phyloP scores from a whole-genome alignment of 2,113 vertebrate genomes.

The Vimba vimba region DNA sequence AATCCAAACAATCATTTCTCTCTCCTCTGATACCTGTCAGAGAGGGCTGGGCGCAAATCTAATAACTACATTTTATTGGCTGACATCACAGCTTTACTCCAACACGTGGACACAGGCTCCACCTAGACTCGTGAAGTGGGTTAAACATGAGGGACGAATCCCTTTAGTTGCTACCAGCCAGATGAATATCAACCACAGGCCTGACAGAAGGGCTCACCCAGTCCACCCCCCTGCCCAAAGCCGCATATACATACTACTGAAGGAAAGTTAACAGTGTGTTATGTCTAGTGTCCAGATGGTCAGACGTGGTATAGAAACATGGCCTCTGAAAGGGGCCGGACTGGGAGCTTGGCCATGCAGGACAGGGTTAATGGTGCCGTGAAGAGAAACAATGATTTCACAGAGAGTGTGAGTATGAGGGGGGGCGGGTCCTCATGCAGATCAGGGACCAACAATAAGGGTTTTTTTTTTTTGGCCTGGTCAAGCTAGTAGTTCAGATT shows the following conservation, averaged over 20 bases:
- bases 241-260: conserved; percentile 47
- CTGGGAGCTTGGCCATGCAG: conserved; percentile 55
- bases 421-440: conserved; percentile 56
- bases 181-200: conserved; percentile 44
- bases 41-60: conserved; percentile 60
- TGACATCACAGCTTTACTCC: conserved; percentile 46
- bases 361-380: conserved; percentile 76
- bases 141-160: conserved; percentile 45
- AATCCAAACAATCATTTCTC: conserved; percentile 71
- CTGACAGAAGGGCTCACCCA: conserved; percentile 16
- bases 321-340: conserved; percentile 65
- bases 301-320: conserved; percentile 64
- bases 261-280: conserved; percentile 66
- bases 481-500: not conserved
- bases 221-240: not conserved
- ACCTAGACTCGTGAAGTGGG: not conserved
- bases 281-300: conserved; percentile 74
- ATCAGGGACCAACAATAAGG: not conserved
- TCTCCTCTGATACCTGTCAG: conserved; percentile 69
- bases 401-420: conserved; percentile 39
- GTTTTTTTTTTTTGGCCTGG: not conserved
- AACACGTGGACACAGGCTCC: not conserved
- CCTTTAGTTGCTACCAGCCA: conserved; percentile 42
- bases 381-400: conserved; percentile 80
- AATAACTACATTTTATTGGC: conserved; percentile 69